Base-by-base conservation (phyloP, 2,888 invertebrate genomes). In the Latheticus oryzae region DNA sequence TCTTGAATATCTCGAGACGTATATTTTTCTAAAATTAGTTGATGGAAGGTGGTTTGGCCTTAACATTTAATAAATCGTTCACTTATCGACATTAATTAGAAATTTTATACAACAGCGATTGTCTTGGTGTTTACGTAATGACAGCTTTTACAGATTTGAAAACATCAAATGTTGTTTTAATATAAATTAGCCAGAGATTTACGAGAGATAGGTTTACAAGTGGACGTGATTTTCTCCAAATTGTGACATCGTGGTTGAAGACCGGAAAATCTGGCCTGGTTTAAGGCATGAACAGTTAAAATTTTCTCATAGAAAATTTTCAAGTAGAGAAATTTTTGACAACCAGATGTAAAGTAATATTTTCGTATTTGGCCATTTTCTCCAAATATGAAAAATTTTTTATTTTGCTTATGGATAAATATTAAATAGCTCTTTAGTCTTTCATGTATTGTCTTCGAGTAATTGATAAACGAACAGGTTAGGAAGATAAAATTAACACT, bases 11-110 rank as follows among this genome's bases (percentile, higher is more conserved):
- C 68, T 61, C 50, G 50, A 38, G 50, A 50, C 38, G 50, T 11
- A 50, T n/a, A n/a, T 50, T 69, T 67, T 68, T 64, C 61, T 61
- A 5, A 30, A 62, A 65, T 62, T 61, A 40, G 28, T 9, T 19
- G 38, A 35, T 37, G 37, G 67, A 66, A 65, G 67, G 67, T 64
- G 62, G 63, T 50, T 57, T 66, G 70, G 65, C 72, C 73, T 73
- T 73, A 72, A 69, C 73, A 73, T 73, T 73, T 73, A 72, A 69
- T 67, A 66, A 67, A 69, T 69, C 64, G 64, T 61, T 67, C 61
- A 61, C 61, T 63, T 51, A 51, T 32, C 32, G 28, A 9, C 38
- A 23, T 19, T 54, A 54, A 54, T 54, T 54, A 54, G 45, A 54
- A 33, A 45, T 33, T 54, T 51, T 51, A 40, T 48, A 33, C 35